phyloP scores from a whole-genome alignment of 2,113 vertebrate species.

The Craseonycteris thonglongyai region DNA sequence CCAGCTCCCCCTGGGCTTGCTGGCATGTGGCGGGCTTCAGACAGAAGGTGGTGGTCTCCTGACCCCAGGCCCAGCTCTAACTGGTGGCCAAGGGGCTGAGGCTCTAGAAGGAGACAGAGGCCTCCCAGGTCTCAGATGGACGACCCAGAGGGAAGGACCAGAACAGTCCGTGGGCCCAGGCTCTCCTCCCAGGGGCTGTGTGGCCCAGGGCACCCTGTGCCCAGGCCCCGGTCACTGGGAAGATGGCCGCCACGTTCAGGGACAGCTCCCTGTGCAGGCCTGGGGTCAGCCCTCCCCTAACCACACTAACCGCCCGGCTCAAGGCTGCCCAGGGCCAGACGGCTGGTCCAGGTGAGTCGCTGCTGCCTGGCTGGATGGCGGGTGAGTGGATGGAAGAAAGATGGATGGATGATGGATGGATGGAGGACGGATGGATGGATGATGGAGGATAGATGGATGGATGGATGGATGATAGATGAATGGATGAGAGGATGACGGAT shows the following conservation, averaged over 20 bases:
- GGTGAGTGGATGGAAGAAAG: too few relatives aligned
- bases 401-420: too few relatives aligned
- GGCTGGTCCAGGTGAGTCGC: constrained; percentile 42
- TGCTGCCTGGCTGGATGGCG: neutral
- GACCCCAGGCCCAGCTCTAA: neutral
- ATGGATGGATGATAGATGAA: too few relatives aligned
- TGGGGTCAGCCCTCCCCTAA: neutral
- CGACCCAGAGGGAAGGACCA: neutral
- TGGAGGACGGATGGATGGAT: too few relatives aligned
- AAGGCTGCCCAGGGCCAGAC: neutral
- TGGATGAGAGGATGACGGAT: too few relatives aligned
- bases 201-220: neutral
- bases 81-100: fast-evolving
- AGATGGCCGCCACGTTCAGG: fast-evolving
- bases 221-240: neutral
- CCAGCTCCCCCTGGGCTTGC: neutral
- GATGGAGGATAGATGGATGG: too few relatives aligned
- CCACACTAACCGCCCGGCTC: neutral
- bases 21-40: neutral
- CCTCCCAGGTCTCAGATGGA: neutral
- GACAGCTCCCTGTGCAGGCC: neutral
- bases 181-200: neutral
- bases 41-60: neutral
- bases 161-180: fast-evolving
- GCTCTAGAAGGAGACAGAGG: neutral